Base-by-base conservation (phyloP, 2,113 vertebrate species). In the Passer domesticus region DNA sequence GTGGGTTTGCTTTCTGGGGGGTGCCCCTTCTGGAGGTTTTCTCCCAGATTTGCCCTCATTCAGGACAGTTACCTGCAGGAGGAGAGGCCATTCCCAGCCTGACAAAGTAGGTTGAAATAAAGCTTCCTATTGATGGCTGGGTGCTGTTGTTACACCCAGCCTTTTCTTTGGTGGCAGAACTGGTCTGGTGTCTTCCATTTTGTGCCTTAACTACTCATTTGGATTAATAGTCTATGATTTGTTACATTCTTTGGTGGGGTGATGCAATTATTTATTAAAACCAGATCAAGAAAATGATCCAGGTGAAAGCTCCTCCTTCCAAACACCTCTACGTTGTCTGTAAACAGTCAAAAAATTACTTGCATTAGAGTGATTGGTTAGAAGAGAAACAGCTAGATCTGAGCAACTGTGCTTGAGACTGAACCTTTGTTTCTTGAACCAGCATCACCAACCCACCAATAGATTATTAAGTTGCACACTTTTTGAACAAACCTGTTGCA, bases 111-210 rank as follows among this genome's bases (percentile, higher is more conserved):
- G 35, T 11, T 50, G 60, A 89, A 91, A 92, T 93, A 81, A 93
- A 83, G 56, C 79, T 88, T 35, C 35, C 37, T 30, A 5, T 18
- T 47, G 64, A 74, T 81, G 83, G 74, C 33, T 62, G 30, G 18
- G 8, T 80, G 47, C 37, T 88, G 41, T 35, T 88, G 37, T 35
- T 83, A 83, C 76, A 60, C 64, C 39, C 73, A n/a, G 10, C 41
- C 73, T 94, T 84, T 33, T 52, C 49, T 92, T 67, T 55, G 52
- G 58, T 73, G 75, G 62, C 63, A 76, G 90, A 94, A 94, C 92
- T 93, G 63, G 87, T 87, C 87, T 68, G 58, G 21, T 74, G 91
- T 90, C 86, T 89, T 93, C 83, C 24, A 4, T 75, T 94, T 93
- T 87, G 60, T 81, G 69, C 73, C 56, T 75, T 56, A 89, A 56